Evolutionary conservation across 2,797 vertebrate genomes (phyloP).

Genomic region (Anomalospiza imberbis): DNA sequence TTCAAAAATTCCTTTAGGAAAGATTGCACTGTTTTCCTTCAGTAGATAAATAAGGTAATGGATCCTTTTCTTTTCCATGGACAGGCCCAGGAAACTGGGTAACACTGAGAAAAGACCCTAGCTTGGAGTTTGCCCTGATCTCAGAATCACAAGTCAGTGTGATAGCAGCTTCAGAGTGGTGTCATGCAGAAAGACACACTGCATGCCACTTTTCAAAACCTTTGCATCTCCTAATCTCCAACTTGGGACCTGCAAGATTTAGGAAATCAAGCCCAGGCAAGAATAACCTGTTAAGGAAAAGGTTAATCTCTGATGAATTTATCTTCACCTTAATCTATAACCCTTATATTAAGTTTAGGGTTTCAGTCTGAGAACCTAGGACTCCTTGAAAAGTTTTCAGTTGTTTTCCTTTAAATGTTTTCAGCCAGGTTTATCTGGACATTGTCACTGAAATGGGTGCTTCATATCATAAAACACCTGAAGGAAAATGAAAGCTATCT

Average conservation of each 20-base stretch:
- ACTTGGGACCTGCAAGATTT: neutral
- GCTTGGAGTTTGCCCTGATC: neutral
- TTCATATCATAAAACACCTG: neutral
- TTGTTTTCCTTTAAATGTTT: neutral
- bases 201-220: neutral
- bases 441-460: neutral
- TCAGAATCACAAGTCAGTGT: neutral
- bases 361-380: neutral
- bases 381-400: neutral
- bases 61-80: neutral
- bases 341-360: neutral
- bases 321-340: neutral
- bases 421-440: neutral
- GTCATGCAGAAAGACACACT: neutral
- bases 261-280: neutral
- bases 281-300: neutral
- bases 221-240: neutral
- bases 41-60: neutral
- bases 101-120: neutral
- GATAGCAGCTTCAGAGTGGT: neutral
- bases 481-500: neutral
- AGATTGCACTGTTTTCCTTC: neutral
- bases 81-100: neutral
- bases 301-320: neutral
- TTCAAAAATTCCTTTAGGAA: neutral